Conservation (phyloP, 2,797 vertebrate genomes). For the Crenuchus spilurus region DNA sequence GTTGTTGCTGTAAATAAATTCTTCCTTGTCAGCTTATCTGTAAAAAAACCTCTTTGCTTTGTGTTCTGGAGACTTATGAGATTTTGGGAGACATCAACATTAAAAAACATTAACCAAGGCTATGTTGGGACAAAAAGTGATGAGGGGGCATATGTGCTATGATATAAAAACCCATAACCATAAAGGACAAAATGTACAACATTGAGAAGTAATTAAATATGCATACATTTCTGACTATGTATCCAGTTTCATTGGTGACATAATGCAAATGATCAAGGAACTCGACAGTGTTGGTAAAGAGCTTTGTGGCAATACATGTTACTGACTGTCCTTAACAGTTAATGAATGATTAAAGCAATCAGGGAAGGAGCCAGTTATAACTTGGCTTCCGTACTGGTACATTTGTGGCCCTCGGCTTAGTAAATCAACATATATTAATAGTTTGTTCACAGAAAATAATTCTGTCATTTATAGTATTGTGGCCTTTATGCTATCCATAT, state of each 20-base stretch:
- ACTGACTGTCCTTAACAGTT: not conserved
- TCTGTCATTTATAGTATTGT: not conserved
- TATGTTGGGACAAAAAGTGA: not conserved
- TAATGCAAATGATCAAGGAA: not conserved
- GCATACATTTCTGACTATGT: not conserved
- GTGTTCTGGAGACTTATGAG: not conserved
- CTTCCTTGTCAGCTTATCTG: not conserved
- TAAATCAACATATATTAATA: not conserved
- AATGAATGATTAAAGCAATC: not conserved
- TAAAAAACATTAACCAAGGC: not conserved
- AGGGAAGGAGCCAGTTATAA: not conserved
- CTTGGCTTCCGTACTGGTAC: not conserved
- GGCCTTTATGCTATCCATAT: not conserved
- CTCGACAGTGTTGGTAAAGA: not conserved
- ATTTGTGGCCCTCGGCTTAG: not conserved
- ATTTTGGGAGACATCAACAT: not conserved
- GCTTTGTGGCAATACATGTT: not conserved
- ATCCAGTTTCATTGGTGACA: not conserved
- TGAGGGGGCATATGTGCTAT: slow-evolving; percentile 2
- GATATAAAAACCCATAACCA: not conserved
- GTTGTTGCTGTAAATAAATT: not conserved
- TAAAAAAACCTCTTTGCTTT: not conserved
- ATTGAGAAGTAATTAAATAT: not conserved
- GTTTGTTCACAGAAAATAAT: not conserved
- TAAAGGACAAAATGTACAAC: not conserved